phyloP scores from a whole-genome alignment of 2,113 vertebrate species.

The Anarrhichthys ocellatus region DNA sequence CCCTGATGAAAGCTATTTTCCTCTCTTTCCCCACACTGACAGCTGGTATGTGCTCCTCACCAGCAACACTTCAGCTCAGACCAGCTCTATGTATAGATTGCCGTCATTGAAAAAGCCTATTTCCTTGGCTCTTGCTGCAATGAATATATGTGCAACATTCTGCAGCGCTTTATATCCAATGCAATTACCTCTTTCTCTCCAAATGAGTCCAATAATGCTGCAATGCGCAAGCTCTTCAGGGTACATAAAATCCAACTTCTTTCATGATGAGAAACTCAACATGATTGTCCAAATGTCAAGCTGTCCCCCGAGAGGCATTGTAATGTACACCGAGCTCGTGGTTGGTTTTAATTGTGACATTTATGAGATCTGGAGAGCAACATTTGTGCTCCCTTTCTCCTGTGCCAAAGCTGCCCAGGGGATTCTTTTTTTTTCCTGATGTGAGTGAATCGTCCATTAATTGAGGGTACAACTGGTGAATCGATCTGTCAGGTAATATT shows the following conservation, averaged over 20 bases:
- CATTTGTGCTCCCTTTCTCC: constrained; percentile 55
- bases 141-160: constrained; percentile 71
- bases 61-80: constrained; percentile 75
- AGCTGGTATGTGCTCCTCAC: constrained; percentile 77
- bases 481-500: constrained; percentile 79
- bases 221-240: constrained; percentile 65
- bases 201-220: constrained; percentile 69
- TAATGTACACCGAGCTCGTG: constrained; percentile 70
- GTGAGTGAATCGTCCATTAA: constrained; percentile 71
- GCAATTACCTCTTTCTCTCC: constrained; percentile 59
- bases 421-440: constrained; percentile 49
- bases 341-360: constrained; percentile 81
- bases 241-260: constrained; percentile 62
- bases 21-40: constrained; percentile 72
- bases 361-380: constrained; percentile 76
- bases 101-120: constrained; percentile 66
- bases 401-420: constrained; percentile 43
- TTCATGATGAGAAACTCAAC: constrained; percentile 67
- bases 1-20: constrained; percentile 76
- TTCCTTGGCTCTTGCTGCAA: constrained; percentile 58
- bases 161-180: constrained; percentile 53
- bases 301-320: constrained; percentile 69
- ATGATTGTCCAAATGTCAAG: constrained; percentile 81
- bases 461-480: constrained; percentile 73
- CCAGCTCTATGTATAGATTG: constrained; percentile 77